These are phyloP conservation scores for fruit fly (Drosophila melanogaster) DNA, from an alignment of 1,140 invertebrate species.

Conservation along the genomic window DNA sequence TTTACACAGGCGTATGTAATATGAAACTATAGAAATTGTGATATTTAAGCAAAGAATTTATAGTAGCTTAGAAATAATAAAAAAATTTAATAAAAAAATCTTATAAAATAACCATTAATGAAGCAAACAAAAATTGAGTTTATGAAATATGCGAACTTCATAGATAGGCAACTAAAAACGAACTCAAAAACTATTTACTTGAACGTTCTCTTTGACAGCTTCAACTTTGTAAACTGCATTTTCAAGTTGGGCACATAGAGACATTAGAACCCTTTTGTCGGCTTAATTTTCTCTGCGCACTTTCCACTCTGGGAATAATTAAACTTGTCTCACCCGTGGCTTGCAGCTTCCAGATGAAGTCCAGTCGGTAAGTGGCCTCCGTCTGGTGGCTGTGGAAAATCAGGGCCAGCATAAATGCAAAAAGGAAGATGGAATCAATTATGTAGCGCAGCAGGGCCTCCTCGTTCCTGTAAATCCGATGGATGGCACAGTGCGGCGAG, in stretches of 20 bases:
- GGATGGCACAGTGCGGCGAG: not conserved
- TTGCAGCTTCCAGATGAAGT: slow-evolving; percentile 97
- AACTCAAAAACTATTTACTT: too few species aligned
- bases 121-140: not conserved
- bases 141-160: not conserved
- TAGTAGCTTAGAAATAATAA: too few species aligned
- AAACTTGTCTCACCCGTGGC: slow-evolving; percentile 88
- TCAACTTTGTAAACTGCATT: slow-evolving; percentile 13
- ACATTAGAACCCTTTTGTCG: slow-evolving; percentile 5
- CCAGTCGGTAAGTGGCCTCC: slow-evolving; percentile 93
- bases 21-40: too few species aligned
- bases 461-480: slow-evolving; percentile 57
- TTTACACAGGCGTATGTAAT: too few species aligned
- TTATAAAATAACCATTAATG: too few species aligned
- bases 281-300: slow-evolving; percentile 6
- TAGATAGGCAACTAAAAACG: not conserved
- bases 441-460: slow-evolving; percentile 82
- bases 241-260: slow-evolving; percentile 13
- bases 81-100: too few species aligned
- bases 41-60: too few species aligned
- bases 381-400: slow-evolving; percentile 95
- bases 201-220: slow-evolving; percentile 14
- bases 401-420: slow-evolving; percentile 90
- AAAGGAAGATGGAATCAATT: slow-evolving; percentile 84
- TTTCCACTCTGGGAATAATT: slow-evolving; percentile 2